These are phyloP conservation scores for Cepaea nemoralis DNA, from an alignment of 1,140 invertebrate genomes.

Conservation along the genomic window DNA sequence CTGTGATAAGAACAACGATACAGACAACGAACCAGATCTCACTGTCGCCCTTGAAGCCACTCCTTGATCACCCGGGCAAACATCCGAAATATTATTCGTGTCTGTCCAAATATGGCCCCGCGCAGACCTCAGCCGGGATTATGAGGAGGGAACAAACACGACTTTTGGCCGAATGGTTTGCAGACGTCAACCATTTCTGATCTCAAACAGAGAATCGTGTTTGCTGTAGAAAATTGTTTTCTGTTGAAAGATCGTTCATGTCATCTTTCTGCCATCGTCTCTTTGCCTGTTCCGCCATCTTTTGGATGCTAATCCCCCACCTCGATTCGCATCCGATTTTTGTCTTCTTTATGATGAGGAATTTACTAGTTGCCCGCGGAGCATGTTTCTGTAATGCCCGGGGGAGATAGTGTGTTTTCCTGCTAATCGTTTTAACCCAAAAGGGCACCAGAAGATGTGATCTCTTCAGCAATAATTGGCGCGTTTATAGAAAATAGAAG, in stretches of 20 bases:
- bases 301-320: constrained; percentile 4
- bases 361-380: neutral
- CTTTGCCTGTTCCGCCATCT: neutral
- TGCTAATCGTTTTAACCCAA: constrained; percentile 13
- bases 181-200: constrained; percentile 28
- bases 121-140: constrained; percentile 8
- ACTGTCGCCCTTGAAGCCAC: neutral
- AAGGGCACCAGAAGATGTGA: neutral
- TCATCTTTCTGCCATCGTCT: constrained; percentile 5
- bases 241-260: constrained; percentile 14
- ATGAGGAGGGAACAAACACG: constrained; percentile 25
- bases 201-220: constrained; percentile 29
- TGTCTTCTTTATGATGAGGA: neutral
- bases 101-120: neutral
- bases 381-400: neutral
- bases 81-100: constrained; percentile 18
- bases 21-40: neutral
- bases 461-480: neutral
- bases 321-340: neutral
- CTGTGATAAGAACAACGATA: neutral
- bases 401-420: neutral
- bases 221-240: constrained; percentile 36
- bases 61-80: neutral
- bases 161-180: constrained; percentile 33
- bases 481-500: neutral